Base-by-base conservation (phyloP, 2,888 invertebrate genomes). In the Magallana nippona region DNA sequence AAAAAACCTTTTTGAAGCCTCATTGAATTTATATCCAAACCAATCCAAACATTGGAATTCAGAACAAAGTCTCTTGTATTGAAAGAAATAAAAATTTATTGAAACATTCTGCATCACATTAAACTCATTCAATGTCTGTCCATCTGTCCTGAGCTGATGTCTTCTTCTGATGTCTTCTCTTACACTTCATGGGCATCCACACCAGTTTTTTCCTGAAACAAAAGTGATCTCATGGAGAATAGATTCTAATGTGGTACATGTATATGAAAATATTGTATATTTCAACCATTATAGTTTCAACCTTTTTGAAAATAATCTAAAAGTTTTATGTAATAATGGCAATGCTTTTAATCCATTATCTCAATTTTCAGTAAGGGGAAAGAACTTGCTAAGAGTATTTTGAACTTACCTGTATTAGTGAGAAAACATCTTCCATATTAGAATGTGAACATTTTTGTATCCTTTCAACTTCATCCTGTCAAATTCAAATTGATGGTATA, bases 381-480 rank as follows among this genome's bases (percentile, higher is more conserved):
- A 44, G 5, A 44, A 44, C 44, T 5, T 0, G 10, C 44, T 44
- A 0, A 44, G 44, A 44, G 44, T 44, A 44, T 15, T 78, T 15
- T 78, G 27, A 15, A 55, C 56, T 60, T 77, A 86, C 82, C 77
- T 79, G 83, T 17, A 84, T 79, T 19, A 80, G 55, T 17, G 79
- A 77, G 27, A 86, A 56, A 57, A 83, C 32, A 11, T 86, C 85
- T 27, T 55, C 79, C 11, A 82, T 58, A 10, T 58, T 55, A 44
- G 77, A 32, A 32, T 78, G 83, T 22, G 60, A 44, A 80, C 85
- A 86, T 60, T 80, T 79, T 60, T 77, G 63, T 57, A 91, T 88
- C 86, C 90, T 86, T 17, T 86, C 81, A 55, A 88, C 86, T 84
- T 91, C 91, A 83, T 90, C 89, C 91, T 91, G 88, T 55, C 84